Evolutionary conservation across 2,888 invertebrate genomes (phyloP).

Genomic region (Sarcophaga carnaria): DNA sequence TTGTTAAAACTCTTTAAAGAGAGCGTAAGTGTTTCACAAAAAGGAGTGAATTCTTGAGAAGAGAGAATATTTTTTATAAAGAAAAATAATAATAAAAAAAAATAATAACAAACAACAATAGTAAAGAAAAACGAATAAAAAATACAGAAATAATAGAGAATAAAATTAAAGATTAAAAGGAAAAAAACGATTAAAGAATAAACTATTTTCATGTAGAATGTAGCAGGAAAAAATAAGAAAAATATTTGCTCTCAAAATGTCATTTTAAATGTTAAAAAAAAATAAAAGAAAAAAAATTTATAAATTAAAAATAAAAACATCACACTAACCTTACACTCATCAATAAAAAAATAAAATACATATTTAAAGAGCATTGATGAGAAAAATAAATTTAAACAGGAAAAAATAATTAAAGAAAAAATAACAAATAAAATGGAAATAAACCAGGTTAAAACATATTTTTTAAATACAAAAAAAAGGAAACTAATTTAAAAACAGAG

Average conservation of each 20-base stretch:
- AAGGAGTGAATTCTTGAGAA: constrained; percentile 6
- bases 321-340: neutral
- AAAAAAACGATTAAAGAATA: constrained; percentile 6
- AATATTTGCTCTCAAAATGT: constrained; percentile 49
- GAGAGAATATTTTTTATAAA: constrained; percentile 25
- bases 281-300: neutral
- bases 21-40: neutral
- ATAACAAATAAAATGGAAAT: constrained; percentile 19
- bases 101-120: constrained; percentile 15
- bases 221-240: constrained; percentile 41
- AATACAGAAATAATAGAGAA: constrained; percentile 36
- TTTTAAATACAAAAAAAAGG: constrained; percentile 10
- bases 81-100: neutral
- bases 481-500: neutral
- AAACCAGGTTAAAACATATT: constrained; percentile 48
- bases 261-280: constrained; percentile 61
- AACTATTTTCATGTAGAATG: constrained; percentile 68
- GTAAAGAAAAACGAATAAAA: constrained; percentile 9
- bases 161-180: constrained; percentile 3
- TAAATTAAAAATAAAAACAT: constrained; percentile 24
- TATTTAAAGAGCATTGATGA: neutral
- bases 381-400: constrained; percentile 6
- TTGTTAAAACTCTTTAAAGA: constrained; percentile 34
- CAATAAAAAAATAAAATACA: neutral
- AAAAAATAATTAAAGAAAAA: constrained; percentile 30